Percentiles rank a stretch among this genome's conserved stretches.
Evolutionary conservation across 2,888 invertebrate genomes (phyloP).

Genomic region (Drosophila affinis): DNA sequence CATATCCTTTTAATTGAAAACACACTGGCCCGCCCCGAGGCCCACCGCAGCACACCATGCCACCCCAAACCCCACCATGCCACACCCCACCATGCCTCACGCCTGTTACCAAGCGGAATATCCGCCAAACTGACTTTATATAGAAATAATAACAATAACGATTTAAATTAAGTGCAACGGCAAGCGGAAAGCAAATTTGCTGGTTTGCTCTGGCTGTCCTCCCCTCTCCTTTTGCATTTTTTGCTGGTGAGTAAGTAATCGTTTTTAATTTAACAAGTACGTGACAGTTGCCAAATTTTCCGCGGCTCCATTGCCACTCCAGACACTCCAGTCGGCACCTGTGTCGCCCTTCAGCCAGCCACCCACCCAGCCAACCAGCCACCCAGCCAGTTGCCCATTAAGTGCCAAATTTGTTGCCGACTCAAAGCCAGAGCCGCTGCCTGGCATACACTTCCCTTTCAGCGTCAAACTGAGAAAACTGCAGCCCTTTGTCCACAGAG

Average conservation of each 20-base stretch:
- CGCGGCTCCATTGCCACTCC: neutral
- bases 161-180: conserved; percentile 73
- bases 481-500: too few species aligned
- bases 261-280: conserved; percentile 76
- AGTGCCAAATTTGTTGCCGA: conserved; percentile 33
- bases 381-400: too few species aligned
- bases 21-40: conserved; percentile 37
- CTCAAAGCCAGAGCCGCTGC: neutral
- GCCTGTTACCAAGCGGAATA: neutral
- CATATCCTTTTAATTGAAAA: conserved; percentile 76
- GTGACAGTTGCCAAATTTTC: conserved; percentile 61
- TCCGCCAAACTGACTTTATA: conserved; percentile 60
- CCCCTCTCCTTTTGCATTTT: conserved; percentile 2
- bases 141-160: conserved; percentile 76
- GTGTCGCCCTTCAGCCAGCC: conserved; percentile 25
- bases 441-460: too few species aligned
- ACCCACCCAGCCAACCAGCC: too few species aligned
- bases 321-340: neutral
- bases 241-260: conserved; percentile 66
- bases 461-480: too few species aligned
- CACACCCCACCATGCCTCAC: neutral
- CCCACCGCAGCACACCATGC: neutral
- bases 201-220: neutral
- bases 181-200: conserved; percentile 48
- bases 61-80: neutral